Percentiles rank a stretch among this genome's conserved stretches.
Evolutionary conservation across 2,113 vertebrate genomes (phyloP).

Genomic region (Mustela nigripes): DNA sequence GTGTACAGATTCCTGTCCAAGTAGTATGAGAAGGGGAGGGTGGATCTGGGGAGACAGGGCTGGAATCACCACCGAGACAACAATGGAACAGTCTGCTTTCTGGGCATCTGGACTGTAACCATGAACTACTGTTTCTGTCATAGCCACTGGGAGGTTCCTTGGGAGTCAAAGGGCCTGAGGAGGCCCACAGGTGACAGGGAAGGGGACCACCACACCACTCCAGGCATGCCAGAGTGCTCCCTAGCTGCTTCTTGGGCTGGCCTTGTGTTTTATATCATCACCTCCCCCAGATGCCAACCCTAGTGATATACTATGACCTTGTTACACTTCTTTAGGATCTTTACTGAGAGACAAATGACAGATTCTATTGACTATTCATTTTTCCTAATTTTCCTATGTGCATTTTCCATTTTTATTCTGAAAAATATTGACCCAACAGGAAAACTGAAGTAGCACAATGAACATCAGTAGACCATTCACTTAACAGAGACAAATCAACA

Average conservation of each 20-base stretch:
- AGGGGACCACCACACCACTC: background rate
- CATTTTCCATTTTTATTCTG: background rate
- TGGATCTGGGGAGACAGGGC: fast-evolving
- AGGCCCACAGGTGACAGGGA: fast-evolving
- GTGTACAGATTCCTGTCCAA: background rate
- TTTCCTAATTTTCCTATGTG: background rate
- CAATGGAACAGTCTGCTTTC: background rate
- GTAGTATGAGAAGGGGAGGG: fast-evolving
- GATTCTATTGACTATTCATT: background rate
- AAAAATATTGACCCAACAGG: background rate
- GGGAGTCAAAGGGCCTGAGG: background rate
- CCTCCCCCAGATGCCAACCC: background rate
- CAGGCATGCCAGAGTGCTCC: fast-evolving
- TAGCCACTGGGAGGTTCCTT: background rate
- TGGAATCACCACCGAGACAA: background rate
- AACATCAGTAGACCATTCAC: background rate
- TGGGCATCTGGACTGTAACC: background rate
- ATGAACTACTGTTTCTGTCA: background rate
- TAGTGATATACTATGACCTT: background rate
- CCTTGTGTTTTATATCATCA: background rate
- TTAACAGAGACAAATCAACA: background rate
- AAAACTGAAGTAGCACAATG: background rate
- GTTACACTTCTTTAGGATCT: background rate
- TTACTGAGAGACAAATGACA: background rate
- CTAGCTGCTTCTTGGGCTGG: background rate